These are phyloP conservation scores for Sebastiscus tertius DNA, from an alignment of 2,797 vertebrate species.

Conservation along the genomic window DNA sequence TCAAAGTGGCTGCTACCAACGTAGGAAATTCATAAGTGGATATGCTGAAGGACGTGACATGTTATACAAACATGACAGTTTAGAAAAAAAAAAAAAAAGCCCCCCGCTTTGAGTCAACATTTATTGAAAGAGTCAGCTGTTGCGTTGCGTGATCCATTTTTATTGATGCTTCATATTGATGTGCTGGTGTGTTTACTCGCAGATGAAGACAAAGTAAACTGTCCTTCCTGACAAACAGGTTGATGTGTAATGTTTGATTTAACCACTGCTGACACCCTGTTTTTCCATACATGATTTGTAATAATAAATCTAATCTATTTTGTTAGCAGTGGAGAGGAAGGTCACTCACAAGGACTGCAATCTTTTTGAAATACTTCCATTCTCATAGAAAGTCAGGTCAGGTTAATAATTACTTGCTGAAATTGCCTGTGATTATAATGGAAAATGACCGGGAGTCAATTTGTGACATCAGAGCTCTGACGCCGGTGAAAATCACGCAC, in stretches of 20 bases:
- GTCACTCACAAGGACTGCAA: background rate
- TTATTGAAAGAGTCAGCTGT: slow-evolving; percentile 36
- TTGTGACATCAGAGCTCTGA: slow-evolving; percentile 30
- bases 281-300: background rate
- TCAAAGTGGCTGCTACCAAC: slow-evolving; percentile 26
- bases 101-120: slow-evolving; percentile 38
- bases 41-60: slow-evolving; percentile 52
- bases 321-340: background rate
- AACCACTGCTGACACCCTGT: background rate
- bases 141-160: slow-evolving; percentile 39
- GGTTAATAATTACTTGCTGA: background rate
- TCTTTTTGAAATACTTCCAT: background rate
- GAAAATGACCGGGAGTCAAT: slow-evolving; percentile 2
- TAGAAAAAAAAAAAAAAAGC: background rate
- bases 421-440: slow-evolving; percentile 2
- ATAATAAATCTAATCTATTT: background rate
- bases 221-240: slow-evolving; percentile 1
- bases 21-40: slow-evolving; percentile 56
- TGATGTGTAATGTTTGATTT: background rate
- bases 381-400: background rate
- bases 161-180: slow-evolving; percentile 32
- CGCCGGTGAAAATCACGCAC: slow-evolving; percentile 21
- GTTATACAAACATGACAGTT: slow-evolving; percentile 47
- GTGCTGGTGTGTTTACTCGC: background rate
- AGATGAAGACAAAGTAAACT: slow-evolving; percentile 28